These are phyloP conservation scores for Hermaeophaga mercurialis DNA, from an alignment of 2,888 invertebrate species.

Conservation along the genomic window DNA sequence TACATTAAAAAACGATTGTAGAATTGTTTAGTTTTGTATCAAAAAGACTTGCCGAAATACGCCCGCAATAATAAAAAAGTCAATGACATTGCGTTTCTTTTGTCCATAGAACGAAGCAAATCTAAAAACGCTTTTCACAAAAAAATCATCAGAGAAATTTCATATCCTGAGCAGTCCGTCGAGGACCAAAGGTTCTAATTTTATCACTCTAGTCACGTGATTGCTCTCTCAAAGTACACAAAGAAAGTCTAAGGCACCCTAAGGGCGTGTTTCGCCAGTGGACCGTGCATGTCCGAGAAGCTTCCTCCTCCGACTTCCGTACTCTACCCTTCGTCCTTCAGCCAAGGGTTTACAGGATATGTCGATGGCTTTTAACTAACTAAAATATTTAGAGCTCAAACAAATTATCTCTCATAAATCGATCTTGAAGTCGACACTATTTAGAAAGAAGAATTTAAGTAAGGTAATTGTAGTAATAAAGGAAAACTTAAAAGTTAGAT, in stretches of 20 bases:
- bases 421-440: too few species aligned
- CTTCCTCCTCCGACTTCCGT: slow-evolving; percentile 29
- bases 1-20: too few species aligned
- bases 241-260: slow-evolving; percentile 39
- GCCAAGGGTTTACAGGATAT: too few species aligned
- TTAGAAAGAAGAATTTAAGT: too few species aligned
- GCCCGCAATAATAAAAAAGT: background rate
- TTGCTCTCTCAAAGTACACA: slow-evolving; percentile 38
- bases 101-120: slow-evolving; percentile 4
- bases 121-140: slow-evolving; percentile 2
- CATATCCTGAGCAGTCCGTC: slow-evolving; percentile 17
- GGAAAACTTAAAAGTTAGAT: too few species aligned
- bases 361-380: too few species aligned
- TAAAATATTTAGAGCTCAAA: too few species aligned
- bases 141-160: slow-evolving; percentile 10
- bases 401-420: too few species aligned
- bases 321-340: too few species aligned
- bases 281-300: slow-evolving; percentile 31
- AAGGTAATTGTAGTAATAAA: too few species aligned
- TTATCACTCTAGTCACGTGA: slow-evolving; percentile 49
- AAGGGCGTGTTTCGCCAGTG: slow-evolving; percentile 30
- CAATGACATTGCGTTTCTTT: background rate
- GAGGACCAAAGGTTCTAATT: slow-evolving; percentile 42
- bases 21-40: too few species aligned
- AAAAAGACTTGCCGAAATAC: too few species aligned